Conservation (phyloP, 2,888 invertebrate species). For the Oscheius sp. region DNA sequence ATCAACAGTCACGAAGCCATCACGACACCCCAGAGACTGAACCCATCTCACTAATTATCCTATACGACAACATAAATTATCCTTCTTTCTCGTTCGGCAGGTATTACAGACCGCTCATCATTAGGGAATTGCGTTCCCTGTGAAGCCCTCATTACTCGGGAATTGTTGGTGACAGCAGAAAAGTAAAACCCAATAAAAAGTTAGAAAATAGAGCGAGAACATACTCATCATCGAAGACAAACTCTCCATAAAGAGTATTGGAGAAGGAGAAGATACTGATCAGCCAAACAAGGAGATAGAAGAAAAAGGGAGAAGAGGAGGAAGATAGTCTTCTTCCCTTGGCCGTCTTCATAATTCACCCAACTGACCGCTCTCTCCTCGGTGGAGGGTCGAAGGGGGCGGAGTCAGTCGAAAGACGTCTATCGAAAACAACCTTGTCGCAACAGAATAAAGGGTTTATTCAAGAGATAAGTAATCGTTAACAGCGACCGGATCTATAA, state of each 20-base stretch:
- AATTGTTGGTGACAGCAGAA: not conserved
- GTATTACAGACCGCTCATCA: no score
- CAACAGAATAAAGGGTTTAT: no score
- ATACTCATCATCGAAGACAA: conserved; percentile 55
- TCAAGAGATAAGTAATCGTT: no score
- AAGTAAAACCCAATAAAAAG: not conserved
- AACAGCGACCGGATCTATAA: no score
- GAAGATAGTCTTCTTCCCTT: not conserved
- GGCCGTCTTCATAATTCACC: no score
- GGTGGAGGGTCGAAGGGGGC: no score
- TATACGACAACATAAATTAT: not conserved
- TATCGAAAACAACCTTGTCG: not conserved
- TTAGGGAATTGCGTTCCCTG: not conserved
- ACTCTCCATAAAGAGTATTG: conserved; percentile 43
- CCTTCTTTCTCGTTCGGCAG: no score
- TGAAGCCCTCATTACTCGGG: not conserved
- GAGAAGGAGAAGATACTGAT: conserved; percentile 34
- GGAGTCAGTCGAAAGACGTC: no score
- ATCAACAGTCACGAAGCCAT: conserved; percentile 29
- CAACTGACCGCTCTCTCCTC: no score
- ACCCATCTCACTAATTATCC: conserved; percentile 21
- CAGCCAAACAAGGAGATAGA: not conserved
- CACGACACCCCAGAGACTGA: conserved; percentile 5
- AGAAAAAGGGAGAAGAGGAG: not conserved
- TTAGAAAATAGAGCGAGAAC: conserved; percentile 21